Evolutionary conservation across 2,113 vertebrate species (phyloP).

Genomic region (Anarrhichthys ocellatus): DNA sequence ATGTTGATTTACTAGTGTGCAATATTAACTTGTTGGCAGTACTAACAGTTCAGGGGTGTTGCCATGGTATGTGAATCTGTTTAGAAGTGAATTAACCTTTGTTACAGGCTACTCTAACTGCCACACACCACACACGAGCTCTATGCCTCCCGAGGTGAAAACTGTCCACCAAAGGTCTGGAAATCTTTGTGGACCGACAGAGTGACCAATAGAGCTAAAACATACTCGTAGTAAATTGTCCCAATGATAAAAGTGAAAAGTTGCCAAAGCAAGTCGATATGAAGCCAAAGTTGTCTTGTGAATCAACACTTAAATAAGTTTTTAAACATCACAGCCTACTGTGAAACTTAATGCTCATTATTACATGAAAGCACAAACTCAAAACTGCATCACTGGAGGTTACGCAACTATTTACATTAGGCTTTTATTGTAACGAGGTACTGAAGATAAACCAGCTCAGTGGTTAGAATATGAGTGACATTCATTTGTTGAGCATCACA

Average conservation of each 20-base stretch:
- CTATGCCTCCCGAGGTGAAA: too few species aligned
- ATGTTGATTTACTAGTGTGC: not conserved
- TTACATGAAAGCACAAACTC: too few species aligned
- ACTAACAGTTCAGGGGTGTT: not conserved
- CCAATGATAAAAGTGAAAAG: not conserved
- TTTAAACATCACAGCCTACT: too few species aligned
- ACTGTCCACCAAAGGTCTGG: not conserved
- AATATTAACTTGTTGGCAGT: not conserved
- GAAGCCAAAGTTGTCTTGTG: too few species aligned
- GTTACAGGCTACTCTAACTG: not conserved
- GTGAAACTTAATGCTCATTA: too few species aligned
- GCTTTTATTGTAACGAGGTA: too few species aligned
- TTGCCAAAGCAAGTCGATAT: not conserved
- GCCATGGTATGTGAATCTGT: not conserved
- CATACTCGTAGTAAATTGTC: not conserved
- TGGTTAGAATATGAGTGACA: not conserved
- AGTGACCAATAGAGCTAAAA: not conserved
- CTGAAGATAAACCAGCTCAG: too few species aligned
- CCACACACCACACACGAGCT: too few species aligned
- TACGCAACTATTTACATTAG: too few species aligned
- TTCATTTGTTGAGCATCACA: not conserved
- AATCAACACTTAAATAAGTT: too few species aligned
- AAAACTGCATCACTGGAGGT: too few species aligned
- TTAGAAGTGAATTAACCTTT: too few species aligned
- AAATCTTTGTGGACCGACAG: not conserved